A percentile compares a stretch with the other conserved stretches of the same genome.
Evolutionary conservation across 64 coral and sea anemone species (phyloP).

Genomic region (Hydrozoanthus tunicans): DNA sequence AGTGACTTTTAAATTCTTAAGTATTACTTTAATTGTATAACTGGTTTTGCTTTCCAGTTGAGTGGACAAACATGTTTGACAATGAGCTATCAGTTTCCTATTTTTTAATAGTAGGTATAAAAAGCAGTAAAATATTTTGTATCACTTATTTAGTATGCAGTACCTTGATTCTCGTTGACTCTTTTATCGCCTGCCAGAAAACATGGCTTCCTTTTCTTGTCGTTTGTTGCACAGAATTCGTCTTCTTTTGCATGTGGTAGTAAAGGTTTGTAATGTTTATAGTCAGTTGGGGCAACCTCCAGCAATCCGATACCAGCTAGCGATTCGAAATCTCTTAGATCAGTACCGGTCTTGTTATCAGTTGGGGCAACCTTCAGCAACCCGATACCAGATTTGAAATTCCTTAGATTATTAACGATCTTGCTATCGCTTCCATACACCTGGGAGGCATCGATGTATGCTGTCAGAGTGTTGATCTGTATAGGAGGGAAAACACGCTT

Average conservation of each 20-base stretch:
- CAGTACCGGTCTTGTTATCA: not conserved
- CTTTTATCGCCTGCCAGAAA: constrained; percentile 55
- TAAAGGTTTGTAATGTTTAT: not conserved
- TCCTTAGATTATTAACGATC: too few species aligned
- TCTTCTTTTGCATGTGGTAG: constrained; percentile 6
- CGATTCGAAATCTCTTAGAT: not conserved
- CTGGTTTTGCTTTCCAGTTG: too few species aligned
- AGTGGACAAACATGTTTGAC: too few species aligned
- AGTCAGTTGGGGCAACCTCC: not conserved
- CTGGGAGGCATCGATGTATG: constrained; percentile 71
- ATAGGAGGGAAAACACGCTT: not conserved
- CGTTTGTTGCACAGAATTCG: not conserved
- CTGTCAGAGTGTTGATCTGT: constrained; percentile 51
- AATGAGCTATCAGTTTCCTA: too few species aligned
- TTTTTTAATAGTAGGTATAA: too few species aligned
- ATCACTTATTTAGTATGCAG: too few species aligned
- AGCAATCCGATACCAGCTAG: not conserved
- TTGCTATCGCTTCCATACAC: constrained; percentile 48
- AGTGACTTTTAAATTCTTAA: too few species aligned
- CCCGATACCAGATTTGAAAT: too few species aligned
- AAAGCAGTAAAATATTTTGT: too few species aligned
- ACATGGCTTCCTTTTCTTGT: constrained; percentile 27
- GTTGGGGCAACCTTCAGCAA: too few species aligned
- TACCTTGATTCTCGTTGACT: constrained; percentile 65
- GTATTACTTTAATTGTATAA: too few species aligned